A percentile compares a stretch with the other conserved stretches of the same genome.
Evolutionary conservation across 2,888 invertebrate species (phyloP).

Genomic region (Agriopis leucophaearia): DNA sequence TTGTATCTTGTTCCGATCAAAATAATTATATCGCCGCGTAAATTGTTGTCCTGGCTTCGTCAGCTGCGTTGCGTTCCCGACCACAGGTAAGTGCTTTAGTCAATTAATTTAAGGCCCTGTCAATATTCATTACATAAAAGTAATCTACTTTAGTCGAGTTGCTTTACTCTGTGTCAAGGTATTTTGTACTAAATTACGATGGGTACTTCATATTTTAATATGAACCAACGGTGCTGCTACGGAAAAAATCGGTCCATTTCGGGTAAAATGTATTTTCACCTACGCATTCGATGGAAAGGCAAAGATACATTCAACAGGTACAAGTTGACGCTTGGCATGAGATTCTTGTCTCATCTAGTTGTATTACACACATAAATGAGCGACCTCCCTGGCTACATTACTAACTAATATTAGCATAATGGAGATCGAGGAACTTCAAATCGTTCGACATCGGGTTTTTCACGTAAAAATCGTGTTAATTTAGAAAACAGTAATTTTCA

Average conservation of each 20-base stretch:
- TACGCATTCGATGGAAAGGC: background rate
- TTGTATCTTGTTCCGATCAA: constrained; percentile 69
- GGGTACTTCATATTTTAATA: background rate
- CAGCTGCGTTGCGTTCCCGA: constrained; percentile 56
- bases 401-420: constrained; percentile 41
- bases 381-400: constrained; percentile 30
- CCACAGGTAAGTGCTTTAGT: constrained; percentile 60
- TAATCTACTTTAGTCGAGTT: constrained; percentile 17
- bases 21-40: constrained; percentile 71
- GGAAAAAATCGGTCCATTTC: background rate
- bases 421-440: constrained; percentile 35
- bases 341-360: constrained; percentile 20
- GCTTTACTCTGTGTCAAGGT: background rate
- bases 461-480: constrained; percentile 33
- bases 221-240: background rate
- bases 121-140: constrained; percentile 18
- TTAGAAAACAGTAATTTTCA: constrained; percentile 36
- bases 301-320: constrained; percentile 46
- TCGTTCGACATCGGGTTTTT: constrained; percentile 29
- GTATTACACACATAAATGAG: constrained; percentile 30
- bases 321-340: constrained; percentile 32
- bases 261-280: background rate
- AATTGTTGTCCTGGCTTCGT: constrained; percentile 54
- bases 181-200: background rate
- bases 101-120: constrained; percentile 31